Evolutionary conservation across 1,140 invertebrate species (phyloP), one percentile per base, ranked within the genome.

Genomic region (Cotesia vestalis): DNA sequence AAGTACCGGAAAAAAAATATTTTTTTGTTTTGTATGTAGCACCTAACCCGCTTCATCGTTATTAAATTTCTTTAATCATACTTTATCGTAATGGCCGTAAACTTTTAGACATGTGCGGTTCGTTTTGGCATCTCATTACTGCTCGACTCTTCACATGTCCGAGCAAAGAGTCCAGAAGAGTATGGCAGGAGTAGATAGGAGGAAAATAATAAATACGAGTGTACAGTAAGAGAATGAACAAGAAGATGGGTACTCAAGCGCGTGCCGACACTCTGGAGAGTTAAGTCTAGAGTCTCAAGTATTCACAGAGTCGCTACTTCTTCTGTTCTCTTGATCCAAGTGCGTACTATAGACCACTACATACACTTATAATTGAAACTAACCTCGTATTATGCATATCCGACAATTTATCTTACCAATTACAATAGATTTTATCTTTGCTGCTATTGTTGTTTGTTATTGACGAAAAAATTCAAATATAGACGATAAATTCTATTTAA

Each of bases 261-360:
- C 55, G 67, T 69, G 67, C 67, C 67, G 57, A 60, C 67, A 60
- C 67, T 69, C 67, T 14, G 40, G 36, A 68, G n/a, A 68, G 63
- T 27, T 66, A 68, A 46, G 40, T 46, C 40, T 46, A 46, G 8
- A 46, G 40, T 46, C 40, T 46, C 40, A 8, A 46, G 40, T 46
- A 46, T 46, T 46, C 40, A 40, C 38, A 46, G 40, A 46, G 40
- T 46, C 3, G 40, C 11, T 46, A 9, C 8, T 27, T 46, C 40
- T 46, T 46, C 51, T 68, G 27, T 68, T 53, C 62, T 68, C 66
- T 68, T 68, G 55, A 68, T 68, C 51, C 35, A 68, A 68, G 66
- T 68, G 66, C 66, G 53, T 68, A 34, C 53, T 55, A 14, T 55
- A 55, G 53, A 55, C 53, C n/a, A 46, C 40, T 46, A 46, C 40